Evolutionary conservation across 2,113 vertebrate species (phyloP).

Genomic region (Emydocephalus ijimae): DNA sequence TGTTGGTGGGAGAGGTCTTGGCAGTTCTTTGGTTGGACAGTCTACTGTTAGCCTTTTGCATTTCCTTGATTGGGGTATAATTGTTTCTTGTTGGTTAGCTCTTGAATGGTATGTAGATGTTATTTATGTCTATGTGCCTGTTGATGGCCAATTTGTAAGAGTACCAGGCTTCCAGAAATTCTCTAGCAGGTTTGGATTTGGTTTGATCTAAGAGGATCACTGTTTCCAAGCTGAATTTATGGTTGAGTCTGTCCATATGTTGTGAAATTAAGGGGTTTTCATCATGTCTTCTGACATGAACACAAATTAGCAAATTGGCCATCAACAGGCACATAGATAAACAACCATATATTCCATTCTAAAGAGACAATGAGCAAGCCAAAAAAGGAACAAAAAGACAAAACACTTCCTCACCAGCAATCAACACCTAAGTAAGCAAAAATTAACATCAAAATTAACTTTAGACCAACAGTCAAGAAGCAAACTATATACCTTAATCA

Average conservation of each 20-base stretch:
- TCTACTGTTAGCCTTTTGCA: background rate
- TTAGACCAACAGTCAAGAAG: background rate
- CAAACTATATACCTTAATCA: background rate
- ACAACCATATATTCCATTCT: background rate
- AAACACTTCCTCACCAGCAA: background rate
- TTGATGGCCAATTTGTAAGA: background rate
- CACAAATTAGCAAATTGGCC: background rate
- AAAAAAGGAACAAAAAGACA: background rate
- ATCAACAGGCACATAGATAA: background rate
- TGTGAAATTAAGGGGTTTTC: background rate
- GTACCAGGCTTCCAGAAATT: background rate
- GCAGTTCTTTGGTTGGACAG: background rate
- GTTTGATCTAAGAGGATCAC: background rate
- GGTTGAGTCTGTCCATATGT: background rate
- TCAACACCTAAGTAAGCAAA: background rate
- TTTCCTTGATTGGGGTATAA: background rate
- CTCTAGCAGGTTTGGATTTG: background rate
- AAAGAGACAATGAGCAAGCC: background rate
- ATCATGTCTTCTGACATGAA: background rate
- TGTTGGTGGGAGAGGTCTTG: background rate
- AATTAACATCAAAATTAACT: background rate
- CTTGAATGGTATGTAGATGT: background rate
- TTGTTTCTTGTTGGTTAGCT: background rate
- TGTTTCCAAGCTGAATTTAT: background rate
- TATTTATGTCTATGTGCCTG: background rate